Evolutionary conservation across 2,888 invertebrate species (phyloP), one percentile per base, ranked within the genome.

Genomic region (Thalpophila matura): DNA sequence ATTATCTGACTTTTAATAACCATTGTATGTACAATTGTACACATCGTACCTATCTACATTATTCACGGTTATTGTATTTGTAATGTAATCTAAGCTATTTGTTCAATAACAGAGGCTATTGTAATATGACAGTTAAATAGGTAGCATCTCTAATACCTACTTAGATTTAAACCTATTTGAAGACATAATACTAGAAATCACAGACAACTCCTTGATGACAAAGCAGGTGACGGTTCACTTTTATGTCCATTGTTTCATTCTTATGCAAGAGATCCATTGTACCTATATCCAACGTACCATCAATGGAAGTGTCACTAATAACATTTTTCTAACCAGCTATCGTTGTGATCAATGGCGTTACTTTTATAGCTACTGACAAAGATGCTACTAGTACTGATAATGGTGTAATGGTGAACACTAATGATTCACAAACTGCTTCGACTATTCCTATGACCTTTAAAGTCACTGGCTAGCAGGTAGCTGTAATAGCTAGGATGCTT

Each of bases 371-470:
- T 18, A 29, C 16, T 22, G 3, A 20, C 7, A 18, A 16, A 7
- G 20, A 29, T 12, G 4, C 5, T 20, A 20, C 22, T 22, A 26
- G 29, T n/a, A n/a, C n/a, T n/a, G n/a, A n/a, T n/a, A n/a, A n/a
- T n/a, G n/a, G n/a, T n/a, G n/a, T n/a, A n/a, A n/a, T n/a, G n/a
- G n/a, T n/a, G 4, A 40, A 14, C n/a, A 40, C 18, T 14, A 33
- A 16, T 22, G 20, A 61, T 61, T 70, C 14, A 50, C 4, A 18
- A 47, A 14, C 26, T 56, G 3, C 5, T 55, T 29, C n/a, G n/a
- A n/a, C 16, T 63, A 57, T 16, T 53, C 31, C 16, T 31, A 22
- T 60, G 69, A 55, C 55, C 69, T 74, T 74, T 18, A 40, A 7
- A 58, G 26, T 45, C 31, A 54, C 35, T 26, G 45, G 40, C 43